These are phyloP conservation scores for Labeo rohita DNA, from an alignment of 2,113 vertebrate genomes.

Conservation along the genomic window DNA sequence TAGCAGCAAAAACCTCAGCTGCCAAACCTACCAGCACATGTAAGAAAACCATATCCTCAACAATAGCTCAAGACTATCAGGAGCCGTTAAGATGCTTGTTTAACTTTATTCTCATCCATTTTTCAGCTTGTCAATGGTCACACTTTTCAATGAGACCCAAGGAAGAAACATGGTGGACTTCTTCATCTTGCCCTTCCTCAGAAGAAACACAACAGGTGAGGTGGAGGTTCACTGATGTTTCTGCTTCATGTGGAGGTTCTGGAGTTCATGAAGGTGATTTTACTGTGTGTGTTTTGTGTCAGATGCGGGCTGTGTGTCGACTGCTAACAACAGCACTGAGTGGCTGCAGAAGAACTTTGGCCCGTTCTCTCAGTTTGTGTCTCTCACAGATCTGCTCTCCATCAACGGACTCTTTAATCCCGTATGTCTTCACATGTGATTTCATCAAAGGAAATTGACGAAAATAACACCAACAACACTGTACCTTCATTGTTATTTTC, in stretches of 20 bases:
- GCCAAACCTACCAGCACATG: conserved; percentile 71
- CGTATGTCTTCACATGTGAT: conserved; percentile 56
- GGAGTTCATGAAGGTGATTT: neutral
- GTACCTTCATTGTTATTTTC: neutral
- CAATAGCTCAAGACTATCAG: neutral
- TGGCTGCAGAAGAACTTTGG: conserved; percentile 69
- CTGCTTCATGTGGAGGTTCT: neutral
- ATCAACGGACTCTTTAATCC: conserved; percentile 66
- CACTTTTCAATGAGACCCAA: neutral
- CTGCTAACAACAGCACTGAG: conserved; percentile 59
- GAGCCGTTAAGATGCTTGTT: neutral
- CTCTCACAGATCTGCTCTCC: conserved; percentile 55
- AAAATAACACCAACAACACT: neutral
- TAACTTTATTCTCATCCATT: neutral
- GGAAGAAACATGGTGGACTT: conserved; percentile 22
- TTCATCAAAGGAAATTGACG: no score
- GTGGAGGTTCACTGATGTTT: neutral
- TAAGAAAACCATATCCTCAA: conserved; percentile 40
- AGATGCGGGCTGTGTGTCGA: conserved; percentile 57
- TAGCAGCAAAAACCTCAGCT: conserved; percentile 69
- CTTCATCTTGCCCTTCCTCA: conserved; percentile 53
- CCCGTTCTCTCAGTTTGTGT: conserved; percentile 57
- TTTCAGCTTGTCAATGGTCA: conserved; percentile 32
- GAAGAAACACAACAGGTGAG: conserved; percentile 51
- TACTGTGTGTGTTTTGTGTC: neutral